Conservation (phyloP, 2,888 invertebrate species). For the Melolontha melolontha region DNA sequence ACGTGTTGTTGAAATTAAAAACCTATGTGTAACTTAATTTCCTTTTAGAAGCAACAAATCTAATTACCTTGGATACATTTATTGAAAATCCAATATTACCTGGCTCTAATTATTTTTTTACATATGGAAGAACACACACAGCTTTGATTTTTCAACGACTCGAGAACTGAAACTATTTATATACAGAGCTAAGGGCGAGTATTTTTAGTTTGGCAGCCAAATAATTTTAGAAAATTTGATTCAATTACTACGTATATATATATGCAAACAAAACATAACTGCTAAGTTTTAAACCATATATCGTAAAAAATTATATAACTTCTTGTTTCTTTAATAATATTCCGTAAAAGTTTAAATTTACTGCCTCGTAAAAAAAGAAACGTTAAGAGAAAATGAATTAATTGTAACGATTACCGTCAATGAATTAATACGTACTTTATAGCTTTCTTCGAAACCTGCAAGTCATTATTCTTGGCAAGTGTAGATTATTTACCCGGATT, state of each 20-base stretch:
- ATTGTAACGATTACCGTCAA: no score
- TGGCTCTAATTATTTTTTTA: conserved; percentile 45
- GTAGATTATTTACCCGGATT: no score
- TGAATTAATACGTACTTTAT: no score
- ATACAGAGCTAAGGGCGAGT: conserved; percentile 55
- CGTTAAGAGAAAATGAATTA: no score
- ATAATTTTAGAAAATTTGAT: conserved; percentile 50
- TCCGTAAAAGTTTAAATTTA: background rate
- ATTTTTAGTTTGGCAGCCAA: conserved; percentile 52
- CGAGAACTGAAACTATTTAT: conserved; percentile 60
- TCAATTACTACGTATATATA: conserved; percentile 3
- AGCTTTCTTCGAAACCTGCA: no score
- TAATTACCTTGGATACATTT: background rate
- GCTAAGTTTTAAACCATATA: conserved; percentile 4
- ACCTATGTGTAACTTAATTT: no score
- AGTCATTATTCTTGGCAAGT: no score
- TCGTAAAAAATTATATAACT: background rate
- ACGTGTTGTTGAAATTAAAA: no score
- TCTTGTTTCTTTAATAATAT: background rate
- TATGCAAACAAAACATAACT: conserved; percentile 5
- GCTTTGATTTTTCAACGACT: conserved; percentile 56
- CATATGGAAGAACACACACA: conserved; percentile 56
- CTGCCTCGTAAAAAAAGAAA: no score
- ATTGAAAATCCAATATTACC: conserved; percentile 40
- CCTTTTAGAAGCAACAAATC: no score